Conservation (phyloP, 2,797 vertebrate genomes). For the Lagodon rhomboides region DNA sequence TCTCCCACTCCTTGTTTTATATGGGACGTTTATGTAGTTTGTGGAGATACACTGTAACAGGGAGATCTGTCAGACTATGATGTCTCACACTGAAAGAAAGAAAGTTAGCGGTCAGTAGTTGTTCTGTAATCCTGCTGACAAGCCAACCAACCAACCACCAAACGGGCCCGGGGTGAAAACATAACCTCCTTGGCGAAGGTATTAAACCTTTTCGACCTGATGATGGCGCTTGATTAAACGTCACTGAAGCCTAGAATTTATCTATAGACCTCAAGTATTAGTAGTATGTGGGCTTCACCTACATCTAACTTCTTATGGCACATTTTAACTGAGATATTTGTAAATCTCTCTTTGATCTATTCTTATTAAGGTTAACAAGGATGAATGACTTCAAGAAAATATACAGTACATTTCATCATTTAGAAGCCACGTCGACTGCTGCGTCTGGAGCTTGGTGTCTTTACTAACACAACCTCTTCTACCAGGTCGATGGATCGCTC, state of each 20-base stretch:
- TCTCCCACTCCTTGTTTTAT: neutral
- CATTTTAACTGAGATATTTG: neutral
- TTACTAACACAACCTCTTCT: neutral
- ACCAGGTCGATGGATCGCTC: constrained; percentile 69
- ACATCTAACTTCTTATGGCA: neutral
- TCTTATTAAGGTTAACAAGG: neutral
- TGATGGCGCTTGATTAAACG: neutral
- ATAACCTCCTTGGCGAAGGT: no score
- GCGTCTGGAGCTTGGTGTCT: neutral
- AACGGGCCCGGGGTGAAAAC: no score
- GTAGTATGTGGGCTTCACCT: neutral
- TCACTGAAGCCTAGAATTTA: neutral
- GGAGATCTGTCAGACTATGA: neutral
- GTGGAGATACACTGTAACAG: neutral
- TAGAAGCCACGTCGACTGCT: neutral
- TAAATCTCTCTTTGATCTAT: neutral
- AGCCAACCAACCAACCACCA: no score
- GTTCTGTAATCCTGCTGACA: no score
- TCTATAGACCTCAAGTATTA: neutral
- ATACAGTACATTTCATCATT: neutral
- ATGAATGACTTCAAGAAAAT: neutral
- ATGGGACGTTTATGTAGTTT: neutral
- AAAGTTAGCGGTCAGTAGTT: no score
- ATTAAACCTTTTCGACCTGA: neutral
- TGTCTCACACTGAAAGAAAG: neutral